Conservation (phyloP, 2,113 vertebrate genomes). For the Rhinogobius similis region DNA sequence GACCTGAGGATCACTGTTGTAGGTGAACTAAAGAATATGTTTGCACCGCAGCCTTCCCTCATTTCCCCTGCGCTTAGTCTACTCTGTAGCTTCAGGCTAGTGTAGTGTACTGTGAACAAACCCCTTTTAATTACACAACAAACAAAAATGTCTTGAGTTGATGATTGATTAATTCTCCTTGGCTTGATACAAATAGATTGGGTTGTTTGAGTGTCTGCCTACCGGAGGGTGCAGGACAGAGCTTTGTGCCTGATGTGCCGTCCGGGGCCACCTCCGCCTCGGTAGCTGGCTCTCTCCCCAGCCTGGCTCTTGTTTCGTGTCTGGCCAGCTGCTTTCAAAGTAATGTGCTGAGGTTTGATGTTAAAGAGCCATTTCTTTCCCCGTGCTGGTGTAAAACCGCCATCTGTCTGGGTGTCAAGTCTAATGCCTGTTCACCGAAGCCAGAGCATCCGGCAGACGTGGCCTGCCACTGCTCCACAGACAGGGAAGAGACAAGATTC, state of each 20-base stretch:
- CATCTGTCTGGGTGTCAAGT: constrained; percentile 62
- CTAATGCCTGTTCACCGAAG: constrained; percentile 38
- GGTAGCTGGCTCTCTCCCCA: constrained; percentile 39
- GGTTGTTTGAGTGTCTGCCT: constrained; percentile 15
- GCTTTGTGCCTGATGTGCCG: constrained; percentile 20
- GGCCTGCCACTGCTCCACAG: constrained; percentile 12
- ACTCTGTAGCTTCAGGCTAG: neutral
- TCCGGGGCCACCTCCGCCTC: constrained; percentile 30
- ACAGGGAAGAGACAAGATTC: neutral
- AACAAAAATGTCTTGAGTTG: neutral
- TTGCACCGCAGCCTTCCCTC: too few relatives aligned
- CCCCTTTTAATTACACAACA: neutral
- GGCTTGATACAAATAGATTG: neutral
- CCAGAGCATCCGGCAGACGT: constrained; percentile 18
- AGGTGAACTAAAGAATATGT: too few relatives aligned
- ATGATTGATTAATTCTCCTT: neutral
- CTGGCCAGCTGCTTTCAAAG: constrained; percentile 62
- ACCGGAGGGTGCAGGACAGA: constrained; percentile 34
- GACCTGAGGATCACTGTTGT: too few relatives aligned
- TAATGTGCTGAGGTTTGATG: constrained; percentile 62
- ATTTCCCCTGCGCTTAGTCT: too few relatives aligned
- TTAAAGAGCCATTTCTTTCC: constrained; percentile 59
- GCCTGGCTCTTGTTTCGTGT: constrained; percentile 43
- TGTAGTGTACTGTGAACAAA: neutral
- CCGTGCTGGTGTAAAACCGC: constrained; percentile 50